A percentile compares a stretch with the other conserved stretches of the same genome.
Conservation (phyloP, 1,140 invertebrate genomes). For the Zeugodacus cucurbitae region DNA sequence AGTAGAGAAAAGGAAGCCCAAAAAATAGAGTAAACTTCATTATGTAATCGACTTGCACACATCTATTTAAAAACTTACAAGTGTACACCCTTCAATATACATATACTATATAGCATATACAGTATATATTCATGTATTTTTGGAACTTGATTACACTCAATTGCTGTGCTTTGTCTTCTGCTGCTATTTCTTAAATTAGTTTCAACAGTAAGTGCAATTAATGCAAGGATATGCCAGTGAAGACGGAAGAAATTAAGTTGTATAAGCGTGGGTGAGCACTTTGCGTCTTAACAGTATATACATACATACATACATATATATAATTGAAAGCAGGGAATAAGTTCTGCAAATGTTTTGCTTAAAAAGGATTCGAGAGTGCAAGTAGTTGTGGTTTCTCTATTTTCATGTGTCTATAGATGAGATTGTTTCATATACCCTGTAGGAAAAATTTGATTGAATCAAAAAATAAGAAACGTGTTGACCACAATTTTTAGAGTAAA, state of each 20-base stretch:
- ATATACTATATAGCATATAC: neutral
- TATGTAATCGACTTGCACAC: neutral
- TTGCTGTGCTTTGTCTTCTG: neutral
- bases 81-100: too few species aligned
- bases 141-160: neutral
- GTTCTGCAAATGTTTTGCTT: neutral
- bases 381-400: neutral
- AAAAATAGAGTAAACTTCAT: neutral
- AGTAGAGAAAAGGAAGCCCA: neutral
- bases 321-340: neutral
- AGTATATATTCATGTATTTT: too few species aligned
- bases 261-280: neutral
- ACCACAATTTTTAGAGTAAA: too few species aligned
- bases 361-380: neutral
- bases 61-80: too few species aligned
- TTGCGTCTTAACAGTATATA: neutral
- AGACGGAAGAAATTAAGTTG: neutral
- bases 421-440: too few species aligned
- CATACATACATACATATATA: too few species aligned
- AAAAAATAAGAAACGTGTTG: too few species aligned
- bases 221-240: neutral
- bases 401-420: too few species aligned
- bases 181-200: neutral
- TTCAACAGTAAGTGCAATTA: neutral
- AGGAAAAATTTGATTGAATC: too few species aligned